Percentiles rank a stretch among this genome's conserved stretches.
phyloP scores from a whole-genome alignment of 2,888 invertebrate species.

The Orchesellides sinensis region DNA sequence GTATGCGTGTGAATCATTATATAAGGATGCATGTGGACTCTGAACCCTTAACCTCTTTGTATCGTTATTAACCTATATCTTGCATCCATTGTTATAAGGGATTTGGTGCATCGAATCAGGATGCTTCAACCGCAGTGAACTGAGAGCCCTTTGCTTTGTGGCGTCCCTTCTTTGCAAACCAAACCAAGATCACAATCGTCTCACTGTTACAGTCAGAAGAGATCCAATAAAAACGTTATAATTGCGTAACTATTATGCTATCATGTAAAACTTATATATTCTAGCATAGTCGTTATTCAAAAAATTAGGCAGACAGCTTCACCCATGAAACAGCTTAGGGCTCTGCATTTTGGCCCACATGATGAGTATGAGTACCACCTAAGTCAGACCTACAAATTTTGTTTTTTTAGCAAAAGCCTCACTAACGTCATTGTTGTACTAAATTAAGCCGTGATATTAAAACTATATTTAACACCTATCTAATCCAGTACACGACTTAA shows the following conservation, averaged over 20 bases:
- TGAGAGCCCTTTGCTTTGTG: not conserved
- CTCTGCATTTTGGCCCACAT: no score
- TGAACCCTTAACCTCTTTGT: conserved; percentile 52
- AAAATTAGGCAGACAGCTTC: no score
- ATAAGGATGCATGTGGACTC: not conserved
- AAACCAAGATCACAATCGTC: conserved; percentile 42
- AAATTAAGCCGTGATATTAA: no score
- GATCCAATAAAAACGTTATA: no score
- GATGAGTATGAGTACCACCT: no score
- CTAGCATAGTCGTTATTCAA: no score
- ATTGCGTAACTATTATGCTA: no score
- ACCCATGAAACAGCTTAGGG: no score
- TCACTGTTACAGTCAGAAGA: no score
- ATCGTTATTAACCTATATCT: conserved; percentile 52
- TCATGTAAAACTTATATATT: no score
- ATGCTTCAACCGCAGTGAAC: not conserved
- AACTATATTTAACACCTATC: no score
- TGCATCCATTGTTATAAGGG: not conserved
- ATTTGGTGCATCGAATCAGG: conserved; percentile 4
- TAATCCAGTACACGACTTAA: no score
- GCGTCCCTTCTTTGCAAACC: not conserved
- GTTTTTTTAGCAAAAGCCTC: not conserved
- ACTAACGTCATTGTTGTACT: not conserved
- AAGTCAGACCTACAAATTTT: not conserved
- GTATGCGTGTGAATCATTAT: not conserved